Conservation (phyloP, 1,140 invertebrate species). For the Ips nitidus region DNA sequence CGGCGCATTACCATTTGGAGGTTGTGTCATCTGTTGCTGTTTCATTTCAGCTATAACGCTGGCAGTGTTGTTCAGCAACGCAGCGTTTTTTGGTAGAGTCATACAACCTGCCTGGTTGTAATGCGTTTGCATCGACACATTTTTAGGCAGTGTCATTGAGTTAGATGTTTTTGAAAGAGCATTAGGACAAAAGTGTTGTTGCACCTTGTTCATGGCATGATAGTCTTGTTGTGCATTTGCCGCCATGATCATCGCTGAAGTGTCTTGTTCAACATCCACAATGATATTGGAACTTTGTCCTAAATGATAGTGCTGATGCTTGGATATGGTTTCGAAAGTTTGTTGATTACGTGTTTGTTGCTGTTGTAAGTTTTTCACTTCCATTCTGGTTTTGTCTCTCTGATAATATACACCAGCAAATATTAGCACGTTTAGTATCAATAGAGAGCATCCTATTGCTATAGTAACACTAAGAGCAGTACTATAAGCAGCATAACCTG, state of each 20-base stretch:
- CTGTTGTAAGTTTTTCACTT: conserved; percentile 74
- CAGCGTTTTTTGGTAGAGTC: conserved; percentile 61
- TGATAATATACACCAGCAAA: conserved; percentile 88
- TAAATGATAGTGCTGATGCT: conserved; percentile 68
- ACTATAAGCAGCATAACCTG: conserved; percentile 77
- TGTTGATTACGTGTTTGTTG: conserved; percentile 69
- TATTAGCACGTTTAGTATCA: conserved; percentile 83
- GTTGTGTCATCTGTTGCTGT: conserved; percentile 57
- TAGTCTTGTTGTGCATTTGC: conserved; percentile 55
- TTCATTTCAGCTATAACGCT: conserved; percentile 58
- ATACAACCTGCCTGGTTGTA: conserved; percentile 56
- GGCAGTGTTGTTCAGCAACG: conserved; percentile 57
- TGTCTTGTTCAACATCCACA: conserved; percentile 77
- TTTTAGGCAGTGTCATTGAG: conserved; percentile 67
- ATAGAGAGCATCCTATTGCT: conserved; percentile 82
- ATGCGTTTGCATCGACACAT: conserved; percentile 44
- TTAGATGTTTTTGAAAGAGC: conserved; percentile 64
- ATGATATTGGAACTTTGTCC: conserved; percentile 72
- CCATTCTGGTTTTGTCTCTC: conserved; percentile 75
- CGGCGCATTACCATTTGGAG: conserved; percentile 58
- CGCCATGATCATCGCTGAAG: conserved; percentile 66
- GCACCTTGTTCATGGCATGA: conserved; percentile 51
- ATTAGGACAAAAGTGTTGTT: conserved; percentile 61
- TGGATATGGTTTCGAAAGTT: conserved; percentile 68
- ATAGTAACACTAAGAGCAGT: conserved; percentile 85